Evolutionary conservation across 2,888 invertebrate species (phyloP).

Genomic region (Vanessa cardui): DNA sequence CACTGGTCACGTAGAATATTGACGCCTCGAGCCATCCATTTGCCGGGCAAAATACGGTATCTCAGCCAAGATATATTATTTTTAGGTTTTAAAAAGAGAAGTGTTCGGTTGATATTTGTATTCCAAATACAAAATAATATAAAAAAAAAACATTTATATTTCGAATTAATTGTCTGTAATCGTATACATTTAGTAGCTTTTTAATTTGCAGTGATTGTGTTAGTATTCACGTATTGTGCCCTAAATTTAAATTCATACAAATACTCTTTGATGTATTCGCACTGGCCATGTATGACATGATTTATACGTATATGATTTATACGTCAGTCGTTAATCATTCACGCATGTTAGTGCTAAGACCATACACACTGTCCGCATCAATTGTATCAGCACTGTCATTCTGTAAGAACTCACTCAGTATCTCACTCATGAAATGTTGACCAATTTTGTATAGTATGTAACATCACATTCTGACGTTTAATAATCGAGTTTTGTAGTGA

Average conservation of each 20-base stretch:
- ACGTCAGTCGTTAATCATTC: constrained; percentile 8
- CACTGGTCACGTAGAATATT: constrained; percentile 82
- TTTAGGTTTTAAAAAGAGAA: constrained; percentile 46
- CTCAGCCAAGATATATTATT: constrained; percentile 60
- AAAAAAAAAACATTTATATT: neutral
- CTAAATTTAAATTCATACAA: neutral
- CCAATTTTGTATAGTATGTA: too few species aligned
- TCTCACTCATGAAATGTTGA: too few species aligned
- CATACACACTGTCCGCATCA: too few species aligned
- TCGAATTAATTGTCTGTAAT: neutral
- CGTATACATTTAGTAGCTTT: too few species aligned
- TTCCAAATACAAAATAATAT: neutral
- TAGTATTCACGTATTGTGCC: too few species aligned
- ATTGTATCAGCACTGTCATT: too few species aligned
- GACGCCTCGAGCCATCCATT: constrained; percentile 77
- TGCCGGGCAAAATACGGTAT: constrained; percentile 66
- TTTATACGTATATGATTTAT: too few species aligned
- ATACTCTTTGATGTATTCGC: neutral
- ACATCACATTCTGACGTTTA: too few species aligned
- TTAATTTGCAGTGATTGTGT: too few species aligned
- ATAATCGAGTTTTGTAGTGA: too few species aligned
- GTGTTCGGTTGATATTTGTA: neutral
- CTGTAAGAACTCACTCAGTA: too few species aligned
- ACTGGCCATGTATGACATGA: neutral
- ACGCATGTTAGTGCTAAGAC: constrained; percentile 2